Conservation (phyloP, 2,888 invertebrate species). For the Drosophila histrio region DNA sequence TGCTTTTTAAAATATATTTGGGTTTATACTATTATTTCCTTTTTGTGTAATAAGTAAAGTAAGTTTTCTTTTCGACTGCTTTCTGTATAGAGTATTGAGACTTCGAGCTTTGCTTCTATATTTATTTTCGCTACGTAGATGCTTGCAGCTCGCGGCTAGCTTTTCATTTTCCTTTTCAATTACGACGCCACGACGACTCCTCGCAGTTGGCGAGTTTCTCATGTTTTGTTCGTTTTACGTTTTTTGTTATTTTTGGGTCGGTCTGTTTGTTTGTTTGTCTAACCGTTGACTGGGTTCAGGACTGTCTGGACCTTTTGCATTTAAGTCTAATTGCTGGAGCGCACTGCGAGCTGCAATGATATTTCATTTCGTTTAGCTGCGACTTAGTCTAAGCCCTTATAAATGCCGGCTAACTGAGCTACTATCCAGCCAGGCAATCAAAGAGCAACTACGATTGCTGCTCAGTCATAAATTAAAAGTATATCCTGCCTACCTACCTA, state of each 20-base stretch:
- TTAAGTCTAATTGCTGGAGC: slow-evolving; percentile 69
- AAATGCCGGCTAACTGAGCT: slow-evolving; percentile 38
- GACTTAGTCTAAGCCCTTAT: slow-evolving; percentile 64
- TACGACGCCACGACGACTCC: slow-evolving; percentile 50
- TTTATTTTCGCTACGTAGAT: slow-evolving; percentile 11
- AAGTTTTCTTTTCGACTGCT: too few species aligned
- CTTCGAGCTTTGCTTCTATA: neutral
- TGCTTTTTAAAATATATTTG: too few species aligned
- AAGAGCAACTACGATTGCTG: slow-evolving; percentile 8
- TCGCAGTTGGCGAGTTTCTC: slow-evolving; percentile 70
- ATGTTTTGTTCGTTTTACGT: slow-evolving; percentile 41
- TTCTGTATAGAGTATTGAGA: neutral
- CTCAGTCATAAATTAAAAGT: slow-evolving; percentile 32
- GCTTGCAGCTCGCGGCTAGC: slow-evolving; percentile 58
- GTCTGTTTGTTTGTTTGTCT: slow-evolving; percentile 54
- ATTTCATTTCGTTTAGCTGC: slow-evolving; percentile 58
- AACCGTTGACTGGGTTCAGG: slow-evolving; percentile 28
- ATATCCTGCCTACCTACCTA: neutral
- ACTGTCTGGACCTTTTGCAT: slow-evolving; percentile 51
- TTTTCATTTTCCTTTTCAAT: slow-evolving; percentile 76
- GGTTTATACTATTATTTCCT: too few species aligned
- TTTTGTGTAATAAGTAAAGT: too few species aligned
- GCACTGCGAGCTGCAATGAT: slow-evolving; percentile 63
- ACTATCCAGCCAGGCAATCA: slow-evolving; percentile 8
- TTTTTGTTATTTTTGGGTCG: slow-evolving; percentile 34